These are phyloP conservation scores for Naso thynnoides DNA, from an alignment of 2,797 vertebrate species.

Conservation along the genomic window DNA sequence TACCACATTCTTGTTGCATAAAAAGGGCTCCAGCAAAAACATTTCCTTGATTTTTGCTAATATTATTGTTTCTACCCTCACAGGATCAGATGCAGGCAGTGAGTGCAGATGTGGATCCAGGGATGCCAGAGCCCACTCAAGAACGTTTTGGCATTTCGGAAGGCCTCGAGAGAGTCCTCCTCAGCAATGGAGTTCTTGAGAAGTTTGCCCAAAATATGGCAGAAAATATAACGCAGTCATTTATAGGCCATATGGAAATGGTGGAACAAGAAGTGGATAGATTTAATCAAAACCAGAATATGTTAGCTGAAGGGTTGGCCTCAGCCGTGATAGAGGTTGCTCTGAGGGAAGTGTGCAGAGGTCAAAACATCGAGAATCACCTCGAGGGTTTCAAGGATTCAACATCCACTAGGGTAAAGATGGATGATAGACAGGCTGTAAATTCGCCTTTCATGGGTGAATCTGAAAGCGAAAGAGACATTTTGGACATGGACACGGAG, in stretches of 20 bases:
- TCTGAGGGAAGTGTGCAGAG: conserved; percentile 58
- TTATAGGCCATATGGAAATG: conserved; percentile 39
- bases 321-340: conserved; percentile 57
- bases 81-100: conserved; percentile 62
- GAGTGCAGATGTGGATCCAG: conserved; percentile 38
- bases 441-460: not conserved
- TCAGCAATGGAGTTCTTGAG: conserved; percentile 36
- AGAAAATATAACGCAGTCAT: conserved; percentile 64
- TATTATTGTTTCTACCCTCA: conserved; percentile 34
- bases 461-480: not conserved
- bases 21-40: conserved; percentile 13
- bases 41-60: conserved; percentile 29
- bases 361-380: not conserved
- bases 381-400: not conserved
- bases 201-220: conserved; percentile 74
- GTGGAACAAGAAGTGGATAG: conserved; percentile 6
- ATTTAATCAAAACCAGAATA: conserved; percentile 28
- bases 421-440: not conserved
- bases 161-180: not conserved
- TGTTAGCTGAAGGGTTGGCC: conserved; percentile 65
- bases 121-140: conserved; percentile 26
- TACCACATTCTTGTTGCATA: not conserved
- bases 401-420: not conserved
- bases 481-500: not conserved
- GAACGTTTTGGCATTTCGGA: conserved; percentile 13